Percentiles rank a stretch among this genome's conserved stretches.
Conservation (phyloP, 2,113 vertebrate species). For the human region DNA sequence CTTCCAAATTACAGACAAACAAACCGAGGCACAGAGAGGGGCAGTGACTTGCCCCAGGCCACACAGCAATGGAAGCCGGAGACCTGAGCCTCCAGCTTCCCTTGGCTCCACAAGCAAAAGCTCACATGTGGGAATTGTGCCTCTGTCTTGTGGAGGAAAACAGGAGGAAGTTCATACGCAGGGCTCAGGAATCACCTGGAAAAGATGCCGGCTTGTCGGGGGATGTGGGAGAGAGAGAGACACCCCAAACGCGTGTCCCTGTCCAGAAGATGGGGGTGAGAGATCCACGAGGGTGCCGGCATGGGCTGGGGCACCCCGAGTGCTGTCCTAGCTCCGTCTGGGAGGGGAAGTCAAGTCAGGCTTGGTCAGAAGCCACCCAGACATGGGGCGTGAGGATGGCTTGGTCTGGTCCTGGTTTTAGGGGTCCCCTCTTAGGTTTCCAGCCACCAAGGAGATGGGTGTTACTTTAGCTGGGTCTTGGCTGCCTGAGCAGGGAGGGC, state of each 20-base stretch:
- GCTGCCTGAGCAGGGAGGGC: not conserved
- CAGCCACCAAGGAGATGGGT: not conserved
- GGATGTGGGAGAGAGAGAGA: not conserved
- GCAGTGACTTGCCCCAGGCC: not conserved
- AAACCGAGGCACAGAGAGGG: not conserved
- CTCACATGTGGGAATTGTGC: not conserved
- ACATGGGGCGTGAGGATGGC: not conserved
- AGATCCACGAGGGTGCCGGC: no score
- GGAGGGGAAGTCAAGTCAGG: not conserved
- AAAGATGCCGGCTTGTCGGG: no score
- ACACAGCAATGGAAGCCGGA: not conserved
- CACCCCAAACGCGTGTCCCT: not conserved
- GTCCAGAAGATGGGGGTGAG: not conserved
- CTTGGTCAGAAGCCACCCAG: not conserved
- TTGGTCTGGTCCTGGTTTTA: not conserved
- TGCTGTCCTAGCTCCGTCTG: fast-evolving
- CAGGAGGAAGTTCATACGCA: not conserved
- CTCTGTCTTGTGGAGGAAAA: not conserved
- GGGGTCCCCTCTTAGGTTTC: not conserved
- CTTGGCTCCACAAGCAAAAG: not conserved
- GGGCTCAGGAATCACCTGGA: not conserved
- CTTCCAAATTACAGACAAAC: not conserved
- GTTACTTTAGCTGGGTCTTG: not conserved
- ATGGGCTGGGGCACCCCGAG: fast-evolving
- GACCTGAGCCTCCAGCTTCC: not conserved